These are phyloP conservation scores for Dendrolimus punctatus DNA, from an alignment of 1,140 invertebrate species.

Conservation along the genomic window DNA sequence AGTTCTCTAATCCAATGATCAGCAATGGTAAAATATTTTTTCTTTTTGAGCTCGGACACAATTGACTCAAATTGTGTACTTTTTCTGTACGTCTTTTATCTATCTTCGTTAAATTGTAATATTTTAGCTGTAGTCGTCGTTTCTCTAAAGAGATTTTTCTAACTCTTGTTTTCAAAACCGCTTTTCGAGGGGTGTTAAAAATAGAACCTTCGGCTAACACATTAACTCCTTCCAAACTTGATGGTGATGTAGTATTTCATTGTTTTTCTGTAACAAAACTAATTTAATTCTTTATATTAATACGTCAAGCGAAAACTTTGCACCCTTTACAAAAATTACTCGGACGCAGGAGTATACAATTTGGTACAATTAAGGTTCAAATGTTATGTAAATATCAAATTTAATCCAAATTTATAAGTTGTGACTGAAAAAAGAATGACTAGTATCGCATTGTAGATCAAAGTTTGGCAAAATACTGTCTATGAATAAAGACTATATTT, in stretches of 20 bases:
- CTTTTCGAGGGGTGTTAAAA: slow-evolving; percentile 4
- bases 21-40: slow-evolving; percentile 8
- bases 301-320: no score
- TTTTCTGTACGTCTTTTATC: slow-evolving; percentile 12
- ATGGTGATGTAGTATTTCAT: slow-evolving; percentile 1
- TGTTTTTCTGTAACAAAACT: not conserved
- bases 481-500: no score
- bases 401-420: no score
- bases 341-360: no score
- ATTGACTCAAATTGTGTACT: slow-evolving; percentile 6
- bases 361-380: no score
- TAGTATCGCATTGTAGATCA: no score
- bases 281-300: no score
- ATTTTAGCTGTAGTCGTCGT: slow-evolving; percentile 2
- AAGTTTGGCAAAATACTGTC: no score
- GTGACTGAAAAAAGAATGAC: no score
- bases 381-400: no score
- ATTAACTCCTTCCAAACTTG: not conserved
- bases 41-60: slow-evolving; percentile 7
- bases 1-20: slow-evolving; percentile 8
- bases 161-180: not conserved
- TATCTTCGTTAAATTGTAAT: slow-evolving; percentile 10
- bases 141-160: no score
- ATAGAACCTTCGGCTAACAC: not conserved
- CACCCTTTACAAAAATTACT: no score